Evolutionary conservation across 2,113 vertebrate species (phyloP), one percentile per base, ranked within the genome.

Genomic region (Nycticorax nycticorax): DNA sequence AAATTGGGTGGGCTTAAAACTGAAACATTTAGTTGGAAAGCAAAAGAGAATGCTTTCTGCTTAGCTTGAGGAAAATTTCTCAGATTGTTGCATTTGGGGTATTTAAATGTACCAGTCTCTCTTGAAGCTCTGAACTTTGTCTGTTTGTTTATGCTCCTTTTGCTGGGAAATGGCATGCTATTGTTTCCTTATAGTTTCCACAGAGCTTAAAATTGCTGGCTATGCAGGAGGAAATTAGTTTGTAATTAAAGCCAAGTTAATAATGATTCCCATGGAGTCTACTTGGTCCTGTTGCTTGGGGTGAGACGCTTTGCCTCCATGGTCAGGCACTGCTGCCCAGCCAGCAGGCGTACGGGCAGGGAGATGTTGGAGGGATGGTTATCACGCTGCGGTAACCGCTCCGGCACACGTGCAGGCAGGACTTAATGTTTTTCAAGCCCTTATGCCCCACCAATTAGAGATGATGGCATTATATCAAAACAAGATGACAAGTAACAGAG

Each of bases 211-310:
- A 95, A 95, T 95, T 76, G 87, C 93, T 69, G 86, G 69, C 86
- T 93, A 50, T 2, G 77, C 86, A 69, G 89, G 86, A 91, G 71
- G 86, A 97, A 96, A 97, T 93, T 87, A 91, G 80, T 14, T 85
- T 76, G 84, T 89, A 97, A 96, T 95, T 91, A 97, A 94, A 96
- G 73, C 69, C 91, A 79, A 91, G 87, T 89, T 96, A 95, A 93
- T 94, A 68, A 75, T 0, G 45, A 72, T 57, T 85, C 94, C 91
- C 47, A 37, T 3, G 66, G 95, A 88, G 85, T 22, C 76, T 52
- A 3, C 62, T 86, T 50, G 66, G 76, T 92, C 39, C 64, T 71
- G 0, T 84, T 35, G 60, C 92, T 87, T 33, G 35, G 76, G 84
- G 64, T 9, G 6, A 81, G 76, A 1, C 0, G 3, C 73, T 66